A percentile compares a stretch with the other conserved stretches of the same genome.
phyloP scores from a whole-genome alignment of 2,888 invertebrate genomes.

The Catonia carolina region DNA sequence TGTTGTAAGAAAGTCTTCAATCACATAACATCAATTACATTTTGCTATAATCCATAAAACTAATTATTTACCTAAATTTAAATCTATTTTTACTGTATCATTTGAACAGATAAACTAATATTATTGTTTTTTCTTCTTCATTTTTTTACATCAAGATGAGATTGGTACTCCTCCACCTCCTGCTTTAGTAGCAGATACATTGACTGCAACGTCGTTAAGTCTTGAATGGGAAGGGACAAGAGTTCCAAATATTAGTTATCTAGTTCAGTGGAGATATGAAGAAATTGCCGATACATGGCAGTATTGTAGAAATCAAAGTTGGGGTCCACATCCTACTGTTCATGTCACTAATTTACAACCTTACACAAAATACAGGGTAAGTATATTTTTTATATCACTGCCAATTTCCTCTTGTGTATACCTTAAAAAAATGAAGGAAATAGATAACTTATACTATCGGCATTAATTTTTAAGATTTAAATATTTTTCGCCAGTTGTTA shows the following conservation, averaged over 20 bases:
- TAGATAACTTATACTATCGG: no score
- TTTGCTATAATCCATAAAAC: no score
- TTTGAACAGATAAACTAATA: no score
- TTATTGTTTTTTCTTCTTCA: no score
- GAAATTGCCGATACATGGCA: conserved; percentile 70
- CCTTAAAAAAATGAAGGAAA: no score
- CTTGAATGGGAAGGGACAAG: conserved; percentile 60
- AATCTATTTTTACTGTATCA: no score
- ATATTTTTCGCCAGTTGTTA: no score
- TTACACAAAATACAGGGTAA: conserved; percentile 83
- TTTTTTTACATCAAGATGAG: conserved; percentile 45
- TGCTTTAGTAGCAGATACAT: conserved; percentile 67
- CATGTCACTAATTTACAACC: conserved; percentile 73
- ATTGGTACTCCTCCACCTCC: conserved; percentile 67
- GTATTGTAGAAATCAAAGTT: conserved; percentile 67
- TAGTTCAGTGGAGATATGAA: conserved; percentile 71
- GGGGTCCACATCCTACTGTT: conserved; percentile 54
- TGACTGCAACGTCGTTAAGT: conserved; percentile 70
- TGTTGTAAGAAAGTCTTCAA: no score
- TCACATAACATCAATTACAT: no score
- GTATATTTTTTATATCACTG: conserved; percentile 37
- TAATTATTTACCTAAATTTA: no score
- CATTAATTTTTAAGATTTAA: no score
- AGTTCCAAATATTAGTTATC: conserved; percentile 41
- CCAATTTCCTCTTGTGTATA: background rate